Percentiles rank a stretch among this genome's conserved stretches.
These are phyloP conservation scores for Hydrozoanthus gracilis DNA, from an alignment of 92 coral and sea anemone genomes.

Conservation along the genomic window DNA sequence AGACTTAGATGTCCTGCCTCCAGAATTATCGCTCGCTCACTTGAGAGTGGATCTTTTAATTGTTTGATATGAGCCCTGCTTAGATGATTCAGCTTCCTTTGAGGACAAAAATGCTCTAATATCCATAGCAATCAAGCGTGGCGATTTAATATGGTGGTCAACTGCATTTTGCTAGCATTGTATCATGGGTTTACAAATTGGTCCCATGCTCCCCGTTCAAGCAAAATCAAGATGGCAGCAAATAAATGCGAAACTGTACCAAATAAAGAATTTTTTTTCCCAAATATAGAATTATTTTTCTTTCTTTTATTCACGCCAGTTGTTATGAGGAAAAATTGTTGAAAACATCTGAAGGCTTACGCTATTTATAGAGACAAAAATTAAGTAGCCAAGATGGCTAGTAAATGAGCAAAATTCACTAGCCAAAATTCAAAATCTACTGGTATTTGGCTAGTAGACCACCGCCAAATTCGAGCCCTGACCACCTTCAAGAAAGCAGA, in stretches of 20 bases:
- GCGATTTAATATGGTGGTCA: slow-evolving; percentile 50
- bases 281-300: too few relatives aligned
- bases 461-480: background rate
- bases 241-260: background rate
- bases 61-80: too few relatives aligned
- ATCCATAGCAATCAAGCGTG: slow-evolving; percentile 21
- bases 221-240: slow-evolving; percentile 2
- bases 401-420: background rate
- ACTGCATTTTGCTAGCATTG: slow-evolving; percentile 4
- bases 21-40: slow-evolving; percentile 32
- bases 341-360: slow-evolving; percentile 35
- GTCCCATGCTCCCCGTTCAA: slow-evolving; percentile 14
- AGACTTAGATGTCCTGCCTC: slow-evolving; percentile 53
- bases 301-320: slow-evolving; percentile 47
- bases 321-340: slow-evolving; percentile 31
- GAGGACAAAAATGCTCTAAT: slow-evolving; percentile 37
- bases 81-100: slow-evolving; percentile 24
- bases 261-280: too few relatives aligned
- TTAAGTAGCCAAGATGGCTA: background rate
- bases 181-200: slow-evolving; percentile 2
- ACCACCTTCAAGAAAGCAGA: slow-evolving; percentile 55
- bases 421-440: background rate
- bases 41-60: slow-evolving; percentile 13
- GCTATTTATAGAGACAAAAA: too few relatives aligned
- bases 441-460: background rate